A percentile compares a stretch with the other conserved stretches of the same genome.
Evolutionary conservation across 2,113 vertebrate species (phyloP).

Genomic region (Calyptomena viridis): DNA sequence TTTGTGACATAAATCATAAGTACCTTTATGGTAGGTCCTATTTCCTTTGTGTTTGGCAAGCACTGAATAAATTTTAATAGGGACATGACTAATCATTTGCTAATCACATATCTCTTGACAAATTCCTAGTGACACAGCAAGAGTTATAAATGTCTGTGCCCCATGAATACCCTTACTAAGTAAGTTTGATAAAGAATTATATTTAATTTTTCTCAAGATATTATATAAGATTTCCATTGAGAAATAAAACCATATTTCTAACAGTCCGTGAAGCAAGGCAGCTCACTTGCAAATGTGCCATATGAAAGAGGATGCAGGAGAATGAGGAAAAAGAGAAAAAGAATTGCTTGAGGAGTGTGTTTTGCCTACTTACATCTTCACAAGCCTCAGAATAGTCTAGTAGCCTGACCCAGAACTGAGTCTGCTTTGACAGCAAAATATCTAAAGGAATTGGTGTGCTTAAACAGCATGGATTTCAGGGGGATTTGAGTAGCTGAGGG

Average conservation of each 20-base stretch:
- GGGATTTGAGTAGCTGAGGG: not conserved
- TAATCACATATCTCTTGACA: not conserved
- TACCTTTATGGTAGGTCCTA: not conserved
- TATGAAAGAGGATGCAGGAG: not conserved
- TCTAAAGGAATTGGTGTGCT: not conserved
- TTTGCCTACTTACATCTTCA: not conserved
- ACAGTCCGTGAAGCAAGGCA: not conserved
- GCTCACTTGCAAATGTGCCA: not conserved
- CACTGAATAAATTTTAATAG: not conserved
- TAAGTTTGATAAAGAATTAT: not conserved
- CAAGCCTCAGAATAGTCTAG: not conserved
- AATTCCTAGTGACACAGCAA: not conserved
- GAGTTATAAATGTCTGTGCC: not conserved
- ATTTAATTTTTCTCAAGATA: not conserved
- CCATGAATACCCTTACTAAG: not conserved
- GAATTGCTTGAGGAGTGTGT: not conserved
- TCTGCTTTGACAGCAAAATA: not conserved
- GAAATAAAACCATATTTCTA: not conserved
- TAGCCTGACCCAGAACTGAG: not conserved
- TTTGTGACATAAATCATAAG: not conserved
- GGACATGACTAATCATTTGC: not conserved
- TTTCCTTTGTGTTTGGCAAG: not conserved
- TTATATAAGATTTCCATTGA: not conserved
- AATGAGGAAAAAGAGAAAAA: not conserved
- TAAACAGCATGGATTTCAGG: not conserved